Evolutionary conservation across 2,113 vertebrate genomes (phyloP), one percentile per base, ranked within the genome.

Genomic region (Sigmodon hispidus): DNA sequence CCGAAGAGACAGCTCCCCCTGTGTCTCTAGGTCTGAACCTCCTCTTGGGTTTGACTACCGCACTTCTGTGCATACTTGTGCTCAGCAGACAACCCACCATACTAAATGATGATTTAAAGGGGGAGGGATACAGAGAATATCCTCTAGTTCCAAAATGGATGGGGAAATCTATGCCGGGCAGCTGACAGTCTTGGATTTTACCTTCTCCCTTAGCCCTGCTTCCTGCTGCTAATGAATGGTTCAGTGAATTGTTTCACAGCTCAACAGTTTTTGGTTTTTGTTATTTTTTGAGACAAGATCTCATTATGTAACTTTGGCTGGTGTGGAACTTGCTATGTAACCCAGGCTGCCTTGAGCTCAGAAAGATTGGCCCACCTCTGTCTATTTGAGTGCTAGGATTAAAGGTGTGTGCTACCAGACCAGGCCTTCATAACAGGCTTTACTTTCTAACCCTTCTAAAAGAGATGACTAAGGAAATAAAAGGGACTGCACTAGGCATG

Each of bases 381-480:
- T 55, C n/a, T 61, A 6, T 72, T 6, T 45, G 11, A 75, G 43
- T 45, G 73, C 26, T 76, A 76, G 43, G 45, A 76, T 15, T 76
- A 48, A 48, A 50, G 73, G 73, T 61, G n/a, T 59, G 16, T 1
- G 4, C 16, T 57, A 84, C 40, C 8, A 17, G 2, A 5, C 8
- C 15, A 24, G 45, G 81, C 57, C 81, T 43, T 48, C 79, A 85
- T 67, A 69, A 65, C 75, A 65, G 65, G 9, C 86, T 80, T 95
- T 52, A 57, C 91, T 90, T 96, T 96, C 90, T 95, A 67, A 61
- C 61, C 52, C 22, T 17, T 95, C 52, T 89, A 70, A 79, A 67
- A 88, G 73, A 89, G 45, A 55, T 50, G 65, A 67, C 87, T 90
- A 87, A 87, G 75, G 91, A 94, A 88, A 91, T 85, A 90, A 90